These are phyloP conservation scores for Ophonus ardosiacus DNA, from an alignment of 2,888 invertebrate species.

Conservation along the genomic window DNA sequence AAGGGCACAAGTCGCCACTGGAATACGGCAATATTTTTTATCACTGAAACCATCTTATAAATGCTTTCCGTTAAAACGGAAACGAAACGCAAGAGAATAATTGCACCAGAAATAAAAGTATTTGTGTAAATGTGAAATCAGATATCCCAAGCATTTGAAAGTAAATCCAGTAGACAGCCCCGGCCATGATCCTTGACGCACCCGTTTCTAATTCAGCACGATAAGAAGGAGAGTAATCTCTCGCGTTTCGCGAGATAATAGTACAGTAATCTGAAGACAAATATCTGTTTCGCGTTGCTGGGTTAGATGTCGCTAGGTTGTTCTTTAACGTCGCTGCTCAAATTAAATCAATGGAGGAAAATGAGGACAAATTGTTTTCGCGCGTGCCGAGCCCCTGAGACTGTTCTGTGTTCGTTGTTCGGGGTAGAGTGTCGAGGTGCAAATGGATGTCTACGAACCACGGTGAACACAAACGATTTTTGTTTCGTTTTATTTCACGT, in stretches of 20 bases:
- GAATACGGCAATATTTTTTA: no score
- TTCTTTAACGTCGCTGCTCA: constrained; percentile 54
- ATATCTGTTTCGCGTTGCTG: constrained; percentile 55
- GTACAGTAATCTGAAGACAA: constrained; percentile 56
- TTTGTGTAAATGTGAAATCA: neutral
- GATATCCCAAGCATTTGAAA: constrained; percentile 1
- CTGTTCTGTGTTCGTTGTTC: constrained; percentile 12
- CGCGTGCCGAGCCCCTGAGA: constrained; percentile 41
- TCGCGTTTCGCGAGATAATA: constrained; percentile 32
- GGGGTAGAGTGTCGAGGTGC: neutral
- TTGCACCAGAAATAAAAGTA: constrained; percentile 1
- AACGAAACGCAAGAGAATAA: neutral
- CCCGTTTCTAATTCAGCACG: constrained; percentile 39
- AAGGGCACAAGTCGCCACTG: no score
- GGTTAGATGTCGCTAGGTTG: constrained; percentile 48
- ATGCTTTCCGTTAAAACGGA: neutral
- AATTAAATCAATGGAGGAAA: constrained; percentile 62
- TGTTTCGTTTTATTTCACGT: constrained; percentile 22
- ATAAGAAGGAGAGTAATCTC: constrained; percentile 36
- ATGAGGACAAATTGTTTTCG: constrained; percentile 63
- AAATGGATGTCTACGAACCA: constrained; percentile 43
- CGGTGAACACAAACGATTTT: constrained; percentile 15
- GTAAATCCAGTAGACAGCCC: constrained; percentile 1
- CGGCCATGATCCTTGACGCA: constrained; percentile 4
- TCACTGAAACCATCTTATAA: neutral